Conservation (phyloP, 2,113 vertebrate species). For the Pyrgilauda ruficollis region DNA sequence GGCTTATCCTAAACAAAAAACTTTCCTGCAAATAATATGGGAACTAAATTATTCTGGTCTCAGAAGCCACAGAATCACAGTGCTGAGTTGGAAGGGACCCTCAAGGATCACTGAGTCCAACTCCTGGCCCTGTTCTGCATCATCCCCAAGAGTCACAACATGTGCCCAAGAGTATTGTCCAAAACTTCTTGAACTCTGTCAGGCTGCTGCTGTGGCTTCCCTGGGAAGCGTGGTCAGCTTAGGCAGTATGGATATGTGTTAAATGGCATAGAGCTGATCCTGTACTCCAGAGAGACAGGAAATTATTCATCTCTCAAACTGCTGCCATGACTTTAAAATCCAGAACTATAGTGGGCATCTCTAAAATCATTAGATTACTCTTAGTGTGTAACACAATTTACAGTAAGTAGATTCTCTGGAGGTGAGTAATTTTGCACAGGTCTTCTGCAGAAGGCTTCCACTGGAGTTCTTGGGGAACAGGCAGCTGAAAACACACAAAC, state of each 20-base stretch:
- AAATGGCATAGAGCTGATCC: not conserved
- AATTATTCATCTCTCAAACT: not conserved
- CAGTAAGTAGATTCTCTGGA: not conserved
- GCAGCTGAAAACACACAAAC: rapidly evolving
- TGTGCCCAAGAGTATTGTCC: not conserved
- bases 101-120: rapidly evolving
- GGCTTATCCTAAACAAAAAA: not conserved
- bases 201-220: not conserved
- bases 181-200: not conserved
- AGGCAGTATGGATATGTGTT: not conserved
- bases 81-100: not conserved
- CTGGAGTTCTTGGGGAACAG: not conserved
- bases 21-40: not conserved
- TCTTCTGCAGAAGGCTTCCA: not conserved
- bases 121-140: not conserved
- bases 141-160: not conserved
- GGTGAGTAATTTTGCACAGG: not conserved
- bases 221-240: not conserved
- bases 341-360: not conserved
- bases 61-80: not conserved
- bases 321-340: not conserved
- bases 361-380: not conserved
- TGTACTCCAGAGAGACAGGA: not conserved
- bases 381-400: not conserved
- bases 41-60: not conserved